phyloP scores from a whole-genome alignment of 2,797 vertebrate genomes.

The Percopsis omiscomaycus region DNA sequence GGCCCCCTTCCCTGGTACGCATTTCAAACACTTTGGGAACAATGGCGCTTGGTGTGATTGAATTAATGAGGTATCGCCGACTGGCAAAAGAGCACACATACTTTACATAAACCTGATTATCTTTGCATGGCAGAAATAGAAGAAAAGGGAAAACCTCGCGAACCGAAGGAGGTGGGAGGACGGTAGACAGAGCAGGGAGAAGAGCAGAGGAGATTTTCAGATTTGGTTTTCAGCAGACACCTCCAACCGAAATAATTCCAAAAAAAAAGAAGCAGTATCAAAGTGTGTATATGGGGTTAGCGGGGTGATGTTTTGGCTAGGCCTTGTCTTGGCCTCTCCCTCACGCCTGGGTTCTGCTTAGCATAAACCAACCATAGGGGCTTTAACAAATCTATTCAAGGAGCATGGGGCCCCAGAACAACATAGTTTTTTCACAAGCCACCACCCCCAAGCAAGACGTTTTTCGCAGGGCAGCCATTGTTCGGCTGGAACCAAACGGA shows the following conservation, averaged over 20 bases:
- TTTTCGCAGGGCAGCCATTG: slow-evolving; percentile 77
- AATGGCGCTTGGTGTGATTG: slow-evolving; percentile 98
- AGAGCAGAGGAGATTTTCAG: slow-evolving; percentile 35
- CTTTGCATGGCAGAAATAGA: slow-evolving; percentile 98
- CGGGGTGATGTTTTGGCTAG: slow-evolving; percentile 82
- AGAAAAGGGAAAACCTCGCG: slow-evolving; percentile 78
- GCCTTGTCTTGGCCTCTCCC: slow-evolving; percentile 79
- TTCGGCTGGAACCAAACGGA: slow-evolving; percentile 78
- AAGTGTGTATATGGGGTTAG: slow-evolving; percentile 76
- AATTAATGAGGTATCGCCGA: slow-evolving; percentile 99
- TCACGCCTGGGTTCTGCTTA: slow-evolving; percentile 82
- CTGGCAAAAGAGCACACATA: slow-evolving; percentile 99
- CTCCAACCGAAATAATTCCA: slow-evolving; percentile 75
- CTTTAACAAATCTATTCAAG: slow-evolving; percentile 97
- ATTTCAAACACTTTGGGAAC: slow-evolving; percentile 99
- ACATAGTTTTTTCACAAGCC: slow-evolving; percentile 83
- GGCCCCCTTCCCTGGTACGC: slow-evolving; percentile 90
- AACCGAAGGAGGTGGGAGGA: slow-evolving; percentile 59
- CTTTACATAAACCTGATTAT: slow-evolving; percentile 99
- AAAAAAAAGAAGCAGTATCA: slow-evolving; percentile 63
- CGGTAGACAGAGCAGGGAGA: slow-evolving; percentile 38
- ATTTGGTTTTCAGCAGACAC: slow-evolving; percentile 84
- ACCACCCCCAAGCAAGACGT: slow-evolving; percentile 81
- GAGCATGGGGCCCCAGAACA: slow-evolving; percentile 77
- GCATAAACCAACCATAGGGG: slow-evolving; percentile 88